Conservation (phyloP, 2,888 invertebrate genomes). For the Onthophagus sagittarius region DNA sequence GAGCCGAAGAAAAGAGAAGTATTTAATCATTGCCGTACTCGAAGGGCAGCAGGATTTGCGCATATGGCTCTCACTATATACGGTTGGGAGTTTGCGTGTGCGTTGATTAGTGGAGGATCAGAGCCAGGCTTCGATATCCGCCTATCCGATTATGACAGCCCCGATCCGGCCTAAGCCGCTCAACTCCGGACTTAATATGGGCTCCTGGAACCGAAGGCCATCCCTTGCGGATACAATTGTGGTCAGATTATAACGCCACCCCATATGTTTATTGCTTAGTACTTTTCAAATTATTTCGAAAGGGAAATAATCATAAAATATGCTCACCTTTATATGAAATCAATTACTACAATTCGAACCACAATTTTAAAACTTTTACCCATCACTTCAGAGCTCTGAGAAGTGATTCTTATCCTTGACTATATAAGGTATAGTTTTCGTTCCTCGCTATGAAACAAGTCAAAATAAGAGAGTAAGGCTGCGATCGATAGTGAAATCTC, state of each 20-base stretch:
- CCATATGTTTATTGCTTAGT: slow-evolving; percentile 27
- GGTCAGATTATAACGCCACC: slow-evolving; percentile 30
- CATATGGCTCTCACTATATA: slow-evolving; percentile 25
- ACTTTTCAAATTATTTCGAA: too few relatives aligned
- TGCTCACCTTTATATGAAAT: too few relatives aligned
- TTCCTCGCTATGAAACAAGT: too few relatives aligned
- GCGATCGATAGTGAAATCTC: too few relatives aligned
- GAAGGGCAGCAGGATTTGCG: slow-evolving; percentile 13
- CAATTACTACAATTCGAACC: background rate
- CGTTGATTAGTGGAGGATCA: slow-evolving; percentile 32
- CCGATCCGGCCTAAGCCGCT: slow-evolving; percentile 35
- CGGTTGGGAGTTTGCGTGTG: slow-evolving; percentile 28
- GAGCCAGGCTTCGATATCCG: slow-evolving; percentile 29
- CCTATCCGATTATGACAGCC: slow-evolving; percentile 36
- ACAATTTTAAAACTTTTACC: too few relatives aligned
- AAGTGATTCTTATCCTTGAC: too few relatives aligned
- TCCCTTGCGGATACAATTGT: slow-evolving; percentile 31
- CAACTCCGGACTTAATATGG: slow-evolving; percentile 36
- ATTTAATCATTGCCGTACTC: background rate
- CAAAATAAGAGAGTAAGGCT: too few relatives aligned
- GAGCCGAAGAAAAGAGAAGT: background rate
- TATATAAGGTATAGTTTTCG: too few relatives aligned
- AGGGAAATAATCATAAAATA: too few relatives aligned
- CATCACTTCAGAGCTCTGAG: too few relatives aligned
- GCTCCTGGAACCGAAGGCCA: slow-evolving; percentile 30